These are phyloP conservation scores for Perognathus longimembris DNA, from an alignment of 2,113 vertebrate species.

Conservation along the genomic window DNA sequence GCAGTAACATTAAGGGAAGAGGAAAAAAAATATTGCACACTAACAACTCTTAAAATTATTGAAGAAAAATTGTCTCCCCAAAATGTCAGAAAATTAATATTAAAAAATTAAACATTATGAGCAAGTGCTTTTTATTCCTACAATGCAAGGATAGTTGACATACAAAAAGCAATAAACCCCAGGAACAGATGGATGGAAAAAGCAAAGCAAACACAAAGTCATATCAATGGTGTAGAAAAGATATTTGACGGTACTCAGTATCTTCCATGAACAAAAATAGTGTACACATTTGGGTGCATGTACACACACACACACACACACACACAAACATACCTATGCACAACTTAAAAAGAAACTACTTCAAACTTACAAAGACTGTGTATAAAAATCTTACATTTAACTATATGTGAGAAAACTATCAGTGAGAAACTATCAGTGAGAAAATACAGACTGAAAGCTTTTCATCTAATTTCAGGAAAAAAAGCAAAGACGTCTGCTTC, in stretches of 20 bases:
- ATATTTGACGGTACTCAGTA: not conserved
- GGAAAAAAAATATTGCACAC: not conserved
- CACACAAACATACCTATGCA: not conserved
- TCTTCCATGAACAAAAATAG: not conserved
- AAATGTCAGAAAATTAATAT: too few species aligned
- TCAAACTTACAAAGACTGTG: not conserved
- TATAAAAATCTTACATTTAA: not conserved
- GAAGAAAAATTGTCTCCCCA: not conserved
- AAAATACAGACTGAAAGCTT: not conserved
- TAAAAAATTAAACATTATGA: not conserved
- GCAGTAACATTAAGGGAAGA: not conserved
- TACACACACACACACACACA: not conserved
- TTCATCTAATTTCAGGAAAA: not conserved
- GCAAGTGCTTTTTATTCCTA: not conserved
- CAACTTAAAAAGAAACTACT: not conserved
- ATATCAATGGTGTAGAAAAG: not conserved
- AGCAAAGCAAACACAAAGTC: not conserved
- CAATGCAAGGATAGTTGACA: constrained; percentile 13
- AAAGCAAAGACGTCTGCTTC: not conserved
- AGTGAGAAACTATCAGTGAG: not conserved
- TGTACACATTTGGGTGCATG: not conserved
- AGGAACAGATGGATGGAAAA: not conserved
- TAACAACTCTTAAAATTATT: not conserved
- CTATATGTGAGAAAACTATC: not conserved
- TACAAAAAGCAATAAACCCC: not conserved